A percentile compares a stretch with the other conserved stretches of the same genome.
Conservation (phyloP, 2,113 vertebrate genomes). For the Sminthopsis crassicaudata region DNA sequence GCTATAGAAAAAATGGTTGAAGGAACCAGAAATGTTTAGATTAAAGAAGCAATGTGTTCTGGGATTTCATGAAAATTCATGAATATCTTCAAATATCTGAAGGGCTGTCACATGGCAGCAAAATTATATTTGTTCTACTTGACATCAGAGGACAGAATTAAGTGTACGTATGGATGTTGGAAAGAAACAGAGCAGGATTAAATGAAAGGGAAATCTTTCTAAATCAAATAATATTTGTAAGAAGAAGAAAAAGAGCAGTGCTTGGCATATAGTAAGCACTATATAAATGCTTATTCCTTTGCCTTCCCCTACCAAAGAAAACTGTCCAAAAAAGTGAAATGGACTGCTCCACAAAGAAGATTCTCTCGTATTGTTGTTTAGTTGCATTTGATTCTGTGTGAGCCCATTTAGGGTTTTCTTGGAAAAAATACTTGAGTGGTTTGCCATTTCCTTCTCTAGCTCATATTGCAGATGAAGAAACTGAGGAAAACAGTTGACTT, state of each 20-base stretch:
- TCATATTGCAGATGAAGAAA: not conserved
- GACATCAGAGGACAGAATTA: not conserved
- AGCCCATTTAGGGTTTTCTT: not conserved
- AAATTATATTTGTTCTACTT: not conserved
- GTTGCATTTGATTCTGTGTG: not conserved
- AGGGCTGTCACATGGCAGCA: not conserved
- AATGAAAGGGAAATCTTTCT: not conserved
- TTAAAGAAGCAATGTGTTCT: not conserved
- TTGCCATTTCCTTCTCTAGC: not conserved
- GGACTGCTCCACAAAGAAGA: not conserved
- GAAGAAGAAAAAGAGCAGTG: no score
- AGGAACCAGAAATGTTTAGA: not conserved
- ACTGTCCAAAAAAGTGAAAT: not conserved
- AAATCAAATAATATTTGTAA: not conserved
- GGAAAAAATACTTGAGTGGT: not conserved
- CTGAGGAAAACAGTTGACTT: not conserved
- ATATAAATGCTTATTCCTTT: not conserved
- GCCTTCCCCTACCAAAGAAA: not conserved
- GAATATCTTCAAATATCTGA: not conserved
- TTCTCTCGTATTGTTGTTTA: not conserved
- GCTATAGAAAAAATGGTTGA: not conserved
- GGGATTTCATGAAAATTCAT: no score
- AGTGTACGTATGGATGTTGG: not conserved
- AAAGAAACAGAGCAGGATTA: not conserved
- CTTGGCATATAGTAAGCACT: not conserved